Conservation (phyloP, 2,888 invertebrate species). For the Ochlodes sylvanus region DNA sequence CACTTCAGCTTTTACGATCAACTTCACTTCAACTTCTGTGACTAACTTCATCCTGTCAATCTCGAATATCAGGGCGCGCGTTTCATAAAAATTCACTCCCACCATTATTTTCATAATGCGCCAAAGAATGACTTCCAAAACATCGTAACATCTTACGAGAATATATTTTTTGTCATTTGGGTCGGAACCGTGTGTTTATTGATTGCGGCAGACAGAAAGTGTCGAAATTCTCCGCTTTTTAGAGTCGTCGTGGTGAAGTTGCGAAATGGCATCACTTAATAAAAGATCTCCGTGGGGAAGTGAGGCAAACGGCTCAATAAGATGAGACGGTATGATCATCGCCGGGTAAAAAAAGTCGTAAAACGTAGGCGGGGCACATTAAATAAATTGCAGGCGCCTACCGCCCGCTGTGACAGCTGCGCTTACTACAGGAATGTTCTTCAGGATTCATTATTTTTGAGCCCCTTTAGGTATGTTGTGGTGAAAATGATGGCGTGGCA, state of each 20-base stretch:
- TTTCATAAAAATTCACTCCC: slow-evolving; percentile 5
- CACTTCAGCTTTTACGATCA: background rate
- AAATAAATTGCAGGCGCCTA: slow-evolving; percentile 78
- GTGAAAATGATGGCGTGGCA: too few species aligned
- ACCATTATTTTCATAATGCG: slow-evolving; percentile 1
- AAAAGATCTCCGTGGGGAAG: slow-evolving; percentile 72
- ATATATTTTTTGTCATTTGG: slow-evolving; percentile 34
- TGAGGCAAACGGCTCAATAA: slow-evolving; percentile 78
- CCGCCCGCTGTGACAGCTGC: slow-evolving; percentile 68
- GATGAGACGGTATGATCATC: slow-evolving; percentile 75
- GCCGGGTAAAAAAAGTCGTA: slow-evolving; percentile 66
- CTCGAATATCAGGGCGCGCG: slow-evolving; percentile 3
- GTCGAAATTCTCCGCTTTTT: slow-evolving; percentile 52
- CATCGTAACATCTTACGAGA: slow-evolving; percentile 43
- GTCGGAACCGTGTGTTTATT: slow-evolving; percentile 49
- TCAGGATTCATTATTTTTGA: background rate
- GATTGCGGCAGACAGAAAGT: slow-evolving; percentile 47
- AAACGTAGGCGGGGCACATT: slow-evolving; percentile 73
- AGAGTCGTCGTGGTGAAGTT: slow-evolving; percentile 57
- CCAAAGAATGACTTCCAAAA: slow-evolving; percentile 13
- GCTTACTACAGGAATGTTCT: slow-evolving; percentile 12
- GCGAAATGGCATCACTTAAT: slow-evolving; percentile 75
- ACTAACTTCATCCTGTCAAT: slow-evolving; percentile 21
- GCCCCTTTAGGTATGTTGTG: background rate
- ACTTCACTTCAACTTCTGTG: background rate